Evolutionary conservation across 2,797 vertebrate genomes (phyloP).

Genomic region (Sebastolobus alascanus): DNA sequence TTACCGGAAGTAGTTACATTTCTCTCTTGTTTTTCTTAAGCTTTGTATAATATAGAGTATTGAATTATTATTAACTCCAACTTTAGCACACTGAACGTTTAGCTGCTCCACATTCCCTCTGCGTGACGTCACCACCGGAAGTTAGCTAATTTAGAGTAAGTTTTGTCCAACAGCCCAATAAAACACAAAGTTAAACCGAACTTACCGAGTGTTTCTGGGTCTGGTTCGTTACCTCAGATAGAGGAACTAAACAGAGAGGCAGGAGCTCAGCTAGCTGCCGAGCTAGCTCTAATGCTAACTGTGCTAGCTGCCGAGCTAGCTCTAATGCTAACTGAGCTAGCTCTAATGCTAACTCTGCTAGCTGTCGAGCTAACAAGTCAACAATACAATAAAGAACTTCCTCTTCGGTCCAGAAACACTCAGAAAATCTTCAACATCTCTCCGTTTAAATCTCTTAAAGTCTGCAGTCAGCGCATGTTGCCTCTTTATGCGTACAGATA

Average conservation of each 20-base stretch:
- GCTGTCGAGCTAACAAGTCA: conserved; percentile 50
- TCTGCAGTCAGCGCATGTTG: conserved; percentile 39
- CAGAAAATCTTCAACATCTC: conserved; percentile 8
- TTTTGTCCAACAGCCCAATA: not conserved
- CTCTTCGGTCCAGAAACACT: conserved; percentile 22
- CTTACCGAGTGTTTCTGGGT: conserved; percentile 50
- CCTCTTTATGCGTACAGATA: not conserved
- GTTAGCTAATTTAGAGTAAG: not conserved
- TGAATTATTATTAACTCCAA: too few species aligned
- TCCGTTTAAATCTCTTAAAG: not conserved
- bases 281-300: conserved; percentile 26
- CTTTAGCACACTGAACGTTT: not conserved
- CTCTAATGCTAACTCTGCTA: conserved; percentile 55
- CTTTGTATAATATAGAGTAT: rapidly evolving
- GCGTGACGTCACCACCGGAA: not conserved
- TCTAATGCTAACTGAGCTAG: conserved; percentile 53
- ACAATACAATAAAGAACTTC: conserved; percentile 16
- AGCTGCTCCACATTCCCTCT: not conserved
- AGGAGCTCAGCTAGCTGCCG: conserved; percentile 21
- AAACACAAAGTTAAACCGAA: conserved; percentile 3
- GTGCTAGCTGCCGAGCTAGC: conserved; percentile 43
- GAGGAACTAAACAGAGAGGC: too few species aligned
- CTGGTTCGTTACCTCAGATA: not conserved
- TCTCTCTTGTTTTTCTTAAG: not conserved
- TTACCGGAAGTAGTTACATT: not conserved